A percentile compares a stretch with the other conserved stretches of the same genome.
Evolutionary conservation across 2,797 vertebrate genomes (phyloP).

Genomic region (Tokudaia tokunoshimensis): DNA sequence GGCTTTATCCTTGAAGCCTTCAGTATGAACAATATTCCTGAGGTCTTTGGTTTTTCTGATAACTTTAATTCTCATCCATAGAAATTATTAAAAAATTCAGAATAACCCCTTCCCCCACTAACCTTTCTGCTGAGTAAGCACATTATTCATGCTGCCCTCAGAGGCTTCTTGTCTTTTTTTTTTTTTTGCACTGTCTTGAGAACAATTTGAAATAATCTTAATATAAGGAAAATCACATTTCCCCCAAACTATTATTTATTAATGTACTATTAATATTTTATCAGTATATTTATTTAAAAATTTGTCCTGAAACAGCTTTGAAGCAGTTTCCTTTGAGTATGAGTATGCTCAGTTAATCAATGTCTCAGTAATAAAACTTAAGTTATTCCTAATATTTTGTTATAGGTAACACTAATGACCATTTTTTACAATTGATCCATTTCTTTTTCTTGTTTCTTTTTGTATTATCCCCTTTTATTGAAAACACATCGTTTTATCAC

Average conservation of each 20-base stretch:
- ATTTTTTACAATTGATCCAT: neutral
- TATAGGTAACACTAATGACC: neutral
- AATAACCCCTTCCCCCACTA: neutral
- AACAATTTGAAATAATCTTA: slow-evolving; percentile 1
- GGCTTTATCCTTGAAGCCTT: neutral
- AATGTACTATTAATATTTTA: slow-evolving; percentile 24
- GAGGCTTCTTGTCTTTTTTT: neutral
- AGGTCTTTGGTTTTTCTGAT: neutral
- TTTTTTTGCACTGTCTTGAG: neutral
- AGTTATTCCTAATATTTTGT: slow-evolving; percentile 22
- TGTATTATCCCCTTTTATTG: neutral
- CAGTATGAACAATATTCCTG: neutral
- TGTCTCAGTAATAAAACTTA: slow-evolving; percentile 7
- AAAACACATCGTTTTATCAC: neutral
- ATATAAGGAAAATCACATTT: neutral
- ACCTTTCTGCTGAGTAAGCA: neutral
- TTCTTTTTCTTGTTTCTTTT: neutral
- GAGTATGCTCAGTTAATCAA: neutral
- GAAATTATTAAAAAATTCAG: neutral
- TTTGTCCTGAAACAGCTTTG: slow-evolving; percentile 4
- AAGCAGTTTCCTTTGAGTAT: neutral
- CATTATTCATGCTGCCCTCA: neutral
- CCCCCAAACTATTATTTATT: neutral
- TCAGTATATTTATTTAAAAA: slow-evolving; percentile 7
- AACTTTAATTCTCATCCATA: neutral